These are phyloP conservation scores for Chlorocebus sabaeus DNA, from an alignment of 2,113 vertebrate genomes.

Conservation along the genomic window DNA sequence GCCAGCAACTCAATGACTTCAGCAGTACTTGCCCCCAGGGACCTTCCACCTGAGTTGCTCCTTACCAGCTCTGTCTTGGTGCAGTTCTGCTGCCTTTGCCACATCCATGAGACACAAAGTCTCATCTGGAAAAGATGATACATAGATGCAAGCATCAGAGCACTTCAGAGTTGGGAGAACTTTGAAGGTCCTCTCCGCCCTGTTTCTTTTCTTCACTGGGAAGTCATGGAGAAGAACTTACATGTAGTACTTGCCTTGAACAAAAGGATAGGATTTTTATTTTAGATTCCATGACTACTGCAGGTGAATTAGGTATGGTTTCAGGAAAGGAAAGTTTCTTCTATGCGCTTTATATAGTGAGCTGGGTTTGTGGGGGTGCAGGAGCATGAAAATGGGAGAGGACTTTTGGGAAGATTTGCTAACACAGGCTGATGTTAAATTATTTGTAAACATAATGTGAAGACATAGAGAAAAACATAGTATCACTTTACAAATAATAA, in stretches of 20 bases:
- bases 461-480: background rate
- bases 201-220: background rate
- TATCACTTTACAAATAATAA: background rate
- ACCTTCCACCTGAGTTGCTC: background rate
- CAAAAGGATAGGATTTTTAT: background rate
- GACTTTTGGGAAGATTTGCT: background rate
- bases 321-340: background rate
- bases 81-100: background rate
- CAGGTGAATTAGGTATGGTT: background rate
- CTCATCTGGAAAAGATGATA: background rate
- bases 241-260: background rate
- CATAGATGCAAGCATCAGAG: background rate
- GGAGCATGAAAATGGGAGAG: too few species aligned
- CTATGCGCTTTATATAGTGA: background rate
- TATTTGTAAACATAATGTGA: background rate
- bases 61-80: background rate
- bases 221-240: background rate
- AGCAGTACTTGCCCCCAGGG: background rate
- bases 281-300: background rate
- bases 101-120: background rate
- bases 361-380: rapidly evolving
- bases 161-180: background rate
- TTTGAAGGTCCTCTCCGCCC: too few species aligned
- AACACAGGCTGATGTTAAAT: conserved; percentile 9
- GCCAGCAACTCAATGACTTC: background rate